Evolutionary conservation across 30 jellyfish, hydroid and myxozoan genomes (phyloP).

Genomic region (Mastigias papua): DNA sequence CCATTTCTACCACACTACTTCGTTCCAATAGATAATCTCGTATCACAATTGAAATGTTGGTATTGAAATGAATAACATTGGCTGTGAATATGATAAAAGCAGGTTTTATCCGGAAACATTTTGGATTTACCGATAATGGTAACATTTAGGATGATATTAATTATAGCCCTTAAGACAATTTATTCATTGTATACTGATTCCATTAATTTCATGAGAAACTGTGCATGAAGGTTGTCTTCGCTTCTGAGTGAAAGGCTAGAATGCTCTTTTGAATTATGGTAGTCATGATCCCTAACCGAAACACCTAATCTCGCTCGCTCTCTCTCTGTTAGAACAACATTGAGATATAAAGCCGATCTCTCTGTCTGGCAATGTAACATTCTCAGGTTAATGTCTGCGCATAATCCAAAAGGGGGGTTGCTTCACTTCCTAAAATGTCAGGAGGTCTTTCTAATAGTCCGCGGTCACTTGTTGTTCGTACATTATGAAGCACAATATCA

Average conservation of each 20-base stretch:
- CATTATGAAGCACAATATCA: too few relatives aligned
- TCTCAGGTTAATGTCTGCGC: not conserved
- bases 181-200: not conserved
- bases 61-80: too few relatives aligned
- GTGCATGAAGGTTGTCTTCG: not conserved
- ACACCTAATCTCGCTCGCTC: conserved; percentile 6
- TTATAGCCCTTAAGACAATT: not conserved
- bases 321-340: not conserved
- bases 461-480: too few relatives aligned
- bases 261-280: too few relatives aligned
- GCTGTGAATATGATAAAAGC: not conserved
- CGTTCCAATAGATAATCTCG: too few relatives aligned
- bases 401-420: not conserved
- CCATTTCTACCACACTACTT: too few relatives aligned
- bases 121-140: not conserved
- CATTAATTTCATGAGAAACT: not conserved
- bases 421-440: not conserved
- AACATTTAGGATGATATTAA: not conserved
- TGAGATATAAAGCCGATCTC: not conserved
- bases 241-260: not conserved
- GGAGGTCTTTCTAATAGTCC: too few relatives aligned
- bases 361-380: not conserved
- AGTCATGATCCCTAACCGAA: conserved; percentile 13
- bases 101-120: not conserved
- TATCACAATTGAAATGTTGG: too few relatives aligned